Base-by-base conservation (phyloP, 2,113 vertebrate genomes). In the Calidris pygmaea region DNA sequence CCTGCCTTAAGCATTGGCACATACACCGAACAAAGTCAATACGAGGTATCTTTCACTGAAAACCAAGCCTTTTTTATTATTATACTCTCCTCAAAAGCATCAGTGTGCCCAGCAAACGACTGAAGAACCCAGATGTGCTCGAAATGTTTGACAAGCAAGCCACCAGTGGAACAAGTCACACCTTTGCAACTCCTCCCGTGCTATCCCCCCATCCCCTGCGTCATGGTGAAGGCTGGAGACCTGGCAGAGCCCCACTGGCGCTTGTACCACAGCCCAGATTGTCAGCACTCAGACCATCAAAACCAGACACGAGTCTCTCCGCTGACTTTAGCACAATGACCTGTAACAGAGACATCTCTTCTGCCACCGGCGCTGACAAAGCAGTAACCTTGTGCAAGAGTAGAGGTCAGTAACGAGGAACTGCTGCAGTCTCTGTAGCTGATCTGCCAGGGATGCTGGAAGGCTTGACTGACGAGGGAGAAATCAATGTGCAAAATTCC, bases 381-480 rank as follows among this genome's bases (percentile, higher is more conserved):
- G 73, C 80, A 73, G 48, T 19, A 65, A 60, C 27, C 43, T 48
- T 63, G 53, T 14, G 43, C 43, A 76, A 48, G 37, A 86, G 23
- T 26, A 56, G 35, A 58, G n/a, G 7, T 39, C 72, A 43, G 3
- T 32, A 65, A 20, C 0, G 0, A 80, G 6, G 35, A 85, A 65
- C 13, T 20, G 19, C 53, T 73, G 48, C 27, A 71, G 59, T 34
- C 35, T 84, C 41, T 4, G 2, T 1, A 70, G 70, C 27, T 37
- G 6, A 32, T 24, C 29, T 48, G 45, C 21, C 41, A 90, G 60
- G 12, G 19, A 48, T 58, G 41, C 22, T 71, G 9, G 35, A 71
- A 70, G 41, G 72, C 41, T 85, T 0, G 0, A 21, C 14, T 85
- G 76, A 45, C 30, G 13, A 55, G 13, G 6, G 27, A 70, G 30